Evolutionary conservation across 2,888 invertebrate genomes (phyloP).

Genomic region (Tetragnatha montana): DNA sequence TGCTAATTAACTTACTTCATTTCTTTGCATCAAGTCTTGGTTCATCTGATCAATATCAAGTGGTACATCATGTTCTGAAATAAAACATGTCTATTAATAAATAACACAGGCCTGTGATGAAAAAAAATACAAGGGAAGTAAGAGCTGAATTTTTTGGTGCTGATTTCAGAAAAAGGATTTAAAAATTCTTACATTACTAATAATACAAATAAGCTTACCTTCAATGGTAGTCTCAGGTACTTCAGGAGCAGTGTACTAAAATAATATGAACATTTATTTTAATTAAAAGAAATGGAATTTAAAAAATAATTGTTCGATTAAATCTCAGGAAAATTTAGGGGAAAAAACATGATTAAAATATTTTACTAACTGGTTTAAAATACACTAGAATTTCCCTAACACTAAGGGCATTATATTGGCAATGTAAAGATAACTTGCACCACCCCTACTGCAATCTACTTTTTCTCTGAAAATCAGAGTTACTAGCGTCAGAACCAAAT

Average conservation of each 20-base stretch:
- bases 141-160: too few relatives aligned
- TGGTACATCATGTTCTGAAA: constrained; percentile 68
- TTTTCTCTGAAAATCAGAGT: too few relatives aligned
- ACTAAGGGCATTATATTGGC: too few relatives aligned
- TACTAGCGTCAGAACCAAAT: too few relatives aligned
- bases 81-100: not conserved
- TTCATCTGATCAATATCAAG: constrained; percentile 68
- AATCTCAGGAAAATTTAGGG: not conserved
- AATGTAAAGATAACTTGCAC: too few relatives aligned
- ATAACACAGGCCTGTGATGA: not conserved
- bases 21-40: constrained; percentile 65
- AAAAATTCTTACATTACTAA: not conserved
- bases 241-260: constrained; percentile 55
- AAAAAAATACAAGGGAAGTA: too few relatives aligned
- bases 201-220: constrained; percentile 40
- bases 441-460: too few relatives aligned
- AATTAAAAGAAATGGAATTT: not conserved
- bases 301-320: not conserved
- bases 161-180: not conserved
- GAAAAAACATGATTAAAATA: too few relatives aligned
- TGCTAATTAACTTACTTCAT: constrained; percentile 57
- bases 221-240: constrained; percentile 57
- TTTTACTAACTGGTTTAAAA: too few relatives aligned
- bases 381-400: too few relatives aligned
- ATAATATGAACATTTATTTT: not conserved